Base-by-base conservation (phyloP, 2,113 vertebrate species). In the Tupaia tana region DNA sequence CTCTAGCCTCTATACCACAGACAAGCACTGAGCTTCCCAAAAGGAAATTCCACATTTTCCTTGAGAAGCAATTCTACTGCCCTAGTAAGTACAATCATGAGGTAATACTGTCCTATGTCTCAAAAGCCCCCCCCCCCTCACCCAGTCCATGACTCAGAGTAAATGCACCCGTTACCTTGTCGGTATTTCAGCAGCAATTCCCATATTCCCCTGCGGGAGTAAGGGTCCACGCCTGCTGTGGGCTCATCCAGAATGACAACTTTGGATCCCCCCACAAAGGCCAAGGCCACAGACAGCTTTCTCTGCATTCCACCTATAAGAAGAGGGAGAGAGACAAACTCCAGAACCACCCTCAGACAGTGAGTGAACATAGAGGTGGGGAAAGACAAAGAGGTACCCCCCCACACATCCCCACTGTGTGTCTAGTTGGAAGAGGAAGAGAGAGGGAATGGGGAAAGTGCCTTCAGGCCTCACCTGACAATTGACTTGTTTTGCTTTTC, bases 221-320 rank as follows among this genome's bases (percentile, higher is more conserved):
- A 99, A 10, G 99, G 99, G 97, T 99, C 99, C 3, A 99, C 99
- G 0, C 99, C 99, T 9, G 99, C 99, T 1, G 99, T 99, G 43
- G 99, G 99, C 83, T 99, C 99, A 34, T 99, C 99, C 96, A 99
- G 98, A 98, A 99, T 99, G 86, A 99, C 99, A n/a, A 99, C 99
- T 95, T 99, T 99, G n/a, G 99, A 99, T 31, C 99, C 99, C 0
- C 99, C 99, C 0, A 99, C 99, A 71, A 99, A 99, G 10, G 99
- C 99, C 98, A 99, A 98, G 1, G 99, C 99, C 96, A 99, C 99
- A 0, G 99, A 99, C 73, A 99, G 99, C 86, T 99, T 99, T 95
- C 99, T 99, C 98, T 99, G 99, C 99, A 99, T 99, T 81, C 99
- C 99, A 56, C 99, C 99, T 96, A 96, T 81, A 70, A 98, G 79